phyloP scores from a whole-genome alignment of 1,140 invertebrate genomes.

The Brachionus paranguensis region DNA sequence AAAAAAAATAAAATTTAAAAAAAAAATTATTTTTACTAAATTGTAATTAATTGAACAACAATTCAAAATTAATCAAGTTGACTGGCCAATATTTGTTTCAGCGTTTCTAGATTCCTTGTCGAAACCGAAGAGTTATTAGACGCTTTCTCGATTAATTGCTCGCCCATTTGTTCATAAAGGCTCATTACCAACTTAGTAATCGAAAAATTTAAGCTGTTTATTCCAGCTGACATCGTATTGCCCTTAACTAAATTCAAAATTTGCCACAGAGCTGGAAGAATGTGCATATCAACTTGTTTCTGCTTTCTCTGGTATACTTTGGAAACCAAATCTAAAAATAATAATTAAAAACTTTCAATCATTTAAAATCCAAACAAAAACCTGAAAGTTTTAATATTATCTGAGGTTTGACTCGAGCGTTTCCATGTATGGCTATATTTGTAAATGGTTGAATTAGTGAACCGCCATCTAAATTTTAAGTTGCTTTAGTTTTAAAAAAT shows the following conservation, averaged over 20 bases:
- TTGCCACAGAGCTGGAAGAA: slow-evolving; percentile 52
- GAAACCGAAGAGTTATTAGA: slow-evolving; percentile 47
- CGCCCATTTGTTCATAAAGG: slow-evolving; percentile 49
- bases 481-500: no score
- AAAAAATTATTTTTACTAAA: not conserved
- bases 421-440: slow-evolving; percentile 49
- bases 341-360: not conserved
- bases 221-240: slow-evolving; percentile 45
- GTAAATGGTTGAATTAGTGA: slow-evolving; percentile 50
- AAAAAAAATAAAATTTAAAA: not conserved
- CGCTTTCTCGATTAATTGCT: slow-evolving; percentile 47
- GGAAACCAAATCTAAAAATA: slow-evolving; percentile 48
- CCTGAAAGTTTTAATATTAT: slow-evolving; percentile 52
- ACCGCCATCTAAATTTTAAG: slow-evolving; percentile 45
- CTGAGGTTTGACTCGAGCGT: slow-evolving; percentile 50
- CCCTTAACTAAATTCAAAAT: slow-evolving; percentile 48
- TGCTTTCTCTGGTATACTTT: slow-evolving; percentile 50
- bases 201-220: slow-evolving; percentile 47
- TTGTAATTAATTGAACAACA: not conserved
- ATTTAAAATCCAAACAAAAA: slow-evolving; percentile 42
- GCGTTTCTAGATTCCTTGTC: slow-evolving; percentile 46
- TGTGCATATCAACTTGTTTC: slow-evolving; percentile 51
- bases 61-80: slow-evolving; percentile 5
- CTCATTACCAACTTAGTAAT: slow-evolving; percentile 45
- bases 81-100: slow-evolving; percentile 44